phyloP scores from a whole-genome alignment of 1,140 invertebrate genomes.

The Lepidurus arcticus region DNA sequence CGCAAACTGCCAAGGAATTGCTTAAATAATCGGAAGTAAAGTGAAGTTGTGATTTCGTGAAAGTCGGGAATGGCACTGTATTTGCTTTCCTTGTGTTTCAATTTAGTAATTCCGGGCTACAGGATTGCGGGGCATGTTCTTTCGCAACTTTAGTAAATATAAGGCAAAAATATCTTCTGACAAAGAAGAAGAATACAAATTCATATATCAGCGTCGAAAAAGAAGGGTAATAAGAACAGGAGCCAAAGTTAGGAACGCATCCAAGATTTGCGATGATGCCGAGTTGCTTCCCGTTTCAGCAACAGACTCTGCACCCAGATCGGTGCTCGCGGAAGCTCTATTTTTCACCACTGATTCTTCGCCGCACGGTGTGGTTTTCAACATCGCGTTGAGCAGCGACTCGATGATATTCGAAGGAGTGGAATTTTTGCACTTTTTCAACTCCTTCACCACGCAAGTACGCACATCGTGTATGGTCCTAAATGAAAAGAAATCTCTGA shows the following conservation, averaged over 20 bases:
- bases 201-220: not conserved
- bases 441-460: conserved; percentile 55
- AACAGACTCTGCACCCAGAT: not conserved
- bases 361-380: conserved; percentile 61
- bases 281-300: not conserved
- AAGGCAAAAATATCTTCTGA: too few species aligned
- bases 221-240: not conserved
- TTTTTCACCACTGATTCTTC: conserved; percentile 29
- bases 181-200: too few species aligned
- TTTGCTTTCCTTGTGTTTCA: too few species aligned
- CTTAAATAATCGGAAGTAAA: too few species aligned
- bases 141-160: too few species aligned
- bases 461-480: conserved; percentile 56
- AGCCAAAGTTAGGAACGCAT: not conserved
- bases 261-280: not conserved
- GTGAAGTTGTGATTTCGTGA: too few species aligned
- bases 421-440: conserved; percentile 63
- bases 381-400: conserved; percentile 65
- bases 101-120: too few species aligned
- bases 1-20: too few species aligned
- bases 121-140: too few species aligned
- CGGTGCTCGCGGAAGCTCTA: not conserved
- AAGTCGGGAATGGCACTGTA: too few species aligned
- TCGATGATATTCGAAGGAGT: conserved; percentile 72
- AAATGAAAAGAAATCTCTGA: not conserved